Conservation (phyloP, 2,113 vertebrate species). For the Picathartes gymnocephalus region DNA sequence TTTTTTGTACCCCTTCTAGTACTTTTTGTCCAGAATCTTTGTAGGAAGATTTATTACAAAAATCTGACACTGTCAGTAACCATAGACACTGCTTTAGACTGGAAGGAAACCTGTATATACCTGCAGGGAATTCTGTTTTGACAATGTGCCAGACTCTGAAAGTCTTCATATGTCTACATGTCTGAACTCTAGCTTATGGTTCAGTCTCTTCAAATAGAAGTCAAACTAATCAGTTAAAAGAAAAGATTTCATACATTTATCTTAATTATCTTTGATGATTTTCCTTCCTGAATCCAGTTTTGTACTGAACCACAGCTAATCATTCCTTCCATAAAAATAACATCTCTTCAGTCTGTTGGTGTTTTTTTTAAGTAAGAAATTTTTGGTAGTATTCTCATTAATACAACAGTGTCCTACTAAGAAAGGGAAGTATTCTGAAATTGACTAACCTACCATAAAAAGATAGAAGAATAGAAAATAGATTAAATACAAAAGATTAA, state of each 20-base stretch:
- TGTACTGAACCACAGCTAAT: neutral
- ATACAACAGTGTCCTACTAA: neutral
- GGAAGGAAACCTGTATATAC: neutral
- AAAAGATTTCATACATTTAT: neutral
- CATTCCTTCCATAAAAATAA: neutral
- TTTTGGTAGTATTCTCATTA: neutral
- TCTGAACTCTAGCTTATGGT: neutral
- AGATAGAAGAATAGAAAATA: neutral
- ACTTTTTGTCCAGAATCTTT: neutral
- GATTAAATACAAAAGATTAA: neutral
- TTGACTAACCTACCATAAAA: neutral
- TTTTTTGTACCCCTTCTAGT: neutral
- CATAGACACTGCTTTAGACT: neutral
- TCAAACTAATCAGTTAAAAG: neutral
- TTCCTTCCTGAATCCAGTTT: neutral
- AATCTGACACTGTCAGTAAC: neutral
- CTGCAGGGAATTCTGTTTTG: neutral
- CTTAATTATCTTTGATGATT: neutral
- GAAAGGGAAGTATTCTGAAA: neutral
- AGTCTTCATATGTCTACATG: neutral
- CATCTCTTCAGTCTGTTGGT: neutral
- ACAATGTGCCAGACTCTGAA: neutral
- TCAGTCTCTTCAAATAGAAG: neutral
- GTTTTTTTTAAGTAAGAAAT: neutral
- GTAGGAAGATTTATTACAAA: neutral